Evolutionary conservation across 2,113 vertebrate species (phyloP), one percentile per base, ranked within the genome.

Genomic region (Psammodynastes pulverulentus): DNA sequence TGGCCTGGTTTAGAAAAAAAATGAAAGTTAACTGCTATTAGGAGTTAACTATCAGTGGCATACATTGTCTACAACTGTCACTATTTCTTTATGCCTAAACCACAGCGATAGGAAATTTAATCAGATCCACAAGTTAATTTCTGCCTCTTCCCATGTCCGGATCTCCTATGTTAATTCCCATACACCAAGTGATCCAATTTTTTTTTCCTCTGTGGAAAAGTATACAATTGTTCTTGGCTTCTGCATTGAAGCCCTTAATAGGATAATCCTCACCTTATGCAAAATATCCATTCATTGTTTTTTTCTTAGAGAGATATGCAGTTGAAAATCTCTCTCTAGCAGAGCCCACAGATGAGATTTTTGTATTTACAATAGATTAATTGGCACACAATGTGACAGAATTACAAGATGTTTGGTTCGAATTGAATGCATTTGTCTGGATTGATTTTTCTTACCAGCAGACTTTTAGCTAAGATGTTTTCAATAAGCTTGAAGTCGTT

Each of bases 401-500:
- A 79, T 48, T 49, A 5, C n/a, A 26, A 13, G 34, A 3, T 15
- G 21, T 72, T 91, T 52, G 5, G 46, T 84, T 90, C 93, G 54
- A 9, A 84, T 84, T 39, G 92, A 89, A 93, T 5, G 0, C 51
- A 48, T 51, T 39, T 46, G 0, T 79, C n/a, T 62, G 45, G 9
- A 88, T 39, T 8, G 0, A 10, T 58, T 62, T 92, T 93, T 93
- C 98, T 98, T 97, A 99, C 99, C 99, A 99, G 97, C 93, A 99
- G 96, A 89, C 97, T 98, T 97, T 99, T 99, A 95, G 97, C 99
- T 93, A 99, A 94, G 94, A 99, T 98, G 96, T 99, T 99, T 97
- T 99, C 99, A 56, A 99, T 97, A 0, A 99, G 98, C 93, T 98
- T 99, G 97, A 99, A 99, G 97, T 99, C 99, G 0, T 98, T 99